A percentile compares a stretch with the other conserved stretches of the same genome.
These are phyloP conservation scores for Idaea biselata DNA, from an alignment of 2,888 invertebrate species.

Conservation along the genomic window DNA sequence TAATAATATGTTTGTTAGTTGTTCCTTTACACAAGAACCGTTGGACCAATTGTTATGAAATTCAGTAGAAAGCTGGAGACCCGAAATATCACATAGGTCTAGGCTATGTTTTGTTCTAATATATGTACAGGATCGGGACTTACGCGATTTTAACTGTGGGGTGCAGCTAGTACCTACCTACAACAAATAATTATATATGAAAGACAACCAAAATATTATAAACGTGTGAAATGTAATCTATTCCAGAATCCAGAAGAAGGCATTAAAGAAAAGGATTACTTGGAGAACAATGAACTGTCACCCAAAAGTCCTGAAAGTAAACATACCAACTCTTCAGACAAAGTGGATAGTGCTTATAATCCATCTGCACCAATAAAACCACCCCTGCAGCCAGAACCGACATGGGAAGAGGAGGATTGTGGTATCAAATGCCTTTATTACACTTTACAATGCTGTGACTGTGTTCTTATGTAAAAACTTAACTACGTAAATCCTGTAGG, in stretches of 20 bases:
- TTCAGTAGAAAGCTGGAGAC: too few species aligned
- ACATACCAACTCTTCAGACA: slow-evolving; percentile 50
- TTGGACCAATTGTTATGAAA: too few species aligned
- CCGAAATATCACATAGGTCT: too few species aligned
- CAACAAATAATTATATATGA: too few species aligned
- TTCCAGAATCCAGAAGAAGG: slow-evolving; percentile 28
- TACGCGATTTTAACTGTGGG: too few species aligned
- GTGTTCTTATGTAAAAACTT: slow-evolving; percentile 67
- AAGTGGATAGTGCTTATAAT: slow-evolving; percentile 64
- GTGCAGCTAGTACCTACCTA: too few species aligned
- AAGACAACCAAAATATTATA: not conserved
- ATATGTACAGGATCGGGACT: too few species aligned
- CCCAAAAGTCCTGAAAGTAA: slow-evolving; percentile 39
- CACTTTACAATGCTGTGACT: slow-evolving; percentile 83
- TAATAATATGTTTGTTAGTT: too few species aligned
- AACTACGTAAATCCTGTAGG: slow-evolving; percentile 10
- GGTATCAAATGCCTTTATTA: slow-evolving; percentile 83
- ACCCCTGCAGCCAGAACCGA: slow-evolving; percentile 41
- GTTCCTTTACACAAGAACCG: too few species aligned
- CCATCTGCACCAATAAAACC: slow-evolving; percentile 49
- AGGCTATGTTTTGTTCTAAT: too few species aligned
- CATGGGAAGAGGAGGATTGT: slow-evolving; percentile 78
- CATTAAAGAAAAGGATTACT: slow-evolving; percentile 42
- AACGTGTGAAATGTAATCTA: not conserved
- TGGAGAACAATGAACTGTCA: slow-evolving; percentile 47